Base-by-base conservation (phyloP, 2,888 invertebrate genomes). In the Drosophila subsilvestris region DNA sequence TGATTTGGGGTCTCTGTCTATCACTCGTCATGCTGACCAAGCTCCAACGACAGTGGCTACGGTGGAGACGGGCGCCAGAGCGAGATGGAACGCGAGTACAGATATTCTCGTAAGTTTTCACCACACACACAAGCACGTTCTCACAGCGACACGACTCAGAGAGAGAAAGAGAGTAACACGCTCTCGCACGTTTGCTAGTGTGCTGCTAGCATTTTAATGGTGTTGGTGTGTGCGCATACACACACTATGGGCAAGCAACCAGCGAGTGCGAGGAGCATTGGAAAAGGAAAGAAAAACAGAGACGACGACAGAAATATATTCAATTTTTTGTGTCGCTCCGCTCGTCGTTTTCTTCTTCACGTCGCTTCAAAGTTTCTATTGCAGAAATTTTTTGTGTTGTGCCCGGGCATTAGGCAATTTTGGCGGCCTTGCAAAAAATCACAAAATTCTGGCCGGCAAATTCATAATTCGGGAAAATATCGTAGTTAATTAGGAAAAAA, bases 271-370 rank as follows among this genome's bases (percentile, higher is more conserved):
- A 90, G 86, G 85, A 90, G 90, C 86, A 90, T 80, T 89, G 82
- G 79, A 89, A 90, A 90, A 90, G 90, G 91, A 90, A 90, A 89
- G 90, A 90, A 90, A 89, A 90, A 90, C 88, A 90, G 89, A 89
- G 89, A 25, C 53, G 43, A 71, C 72, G 70, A 89, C 90, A 87
- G 79, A 89, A 90, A 89, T 88, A 86, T 82, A 82, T 82, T 82
- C 73, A 80, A 82, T 84, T 89, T 90, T 83, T 73, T 84, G 65
- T 63, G 63, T 70, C 51, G 60, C 55, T 71, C 88, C 81, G 90
- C 87, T 90, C 88, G 90, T 89, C 88, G 88, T 83, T 83, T 83
- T 83, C 86, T 86, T 86, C 89, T 88, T 89, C 90, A 90, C 85
- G 87, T 90, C 90, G 91, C 85, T 88, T 90, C 87, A 88, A 90